phyloP scores from a whole-genome alignment of 2,888 invertebrate species.

The Micoletzkya japonica region DNA sequence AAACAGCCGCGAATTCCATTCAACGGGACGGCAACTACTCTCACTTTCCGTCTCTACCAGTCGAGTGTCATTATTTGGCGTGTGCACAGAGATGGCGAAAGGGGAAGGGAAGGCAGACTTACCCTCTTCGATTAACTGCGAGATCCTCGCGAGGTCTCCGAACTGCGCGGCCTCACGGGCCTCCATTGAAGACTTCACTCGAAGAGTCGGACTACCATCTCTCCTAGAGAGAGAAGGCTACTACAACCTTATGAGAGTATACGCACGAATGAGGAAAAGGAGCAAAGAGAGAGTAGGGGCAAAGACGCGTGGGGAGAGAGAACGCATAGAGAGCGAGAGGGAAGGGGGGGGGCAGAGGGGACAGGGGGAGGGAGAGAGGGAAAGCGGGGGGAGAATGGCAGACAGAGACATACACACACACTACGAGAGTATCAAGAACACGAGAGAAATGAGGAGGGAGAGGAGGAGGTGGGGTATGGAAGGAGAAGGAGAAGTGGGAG shows the following conservation, averaged over 20 bases:
- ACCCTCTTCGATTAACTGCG: conserved; percentile 85
- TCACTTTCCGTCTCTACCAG: too few species aligned
- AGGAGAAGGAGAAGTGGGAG: neutral
- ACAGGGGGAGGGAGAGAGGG: conserved; percentile 8
- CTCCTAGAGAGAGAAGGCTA: neutral
- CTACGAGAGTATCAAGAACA: neutral
- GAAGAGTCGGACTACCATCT: neutral
- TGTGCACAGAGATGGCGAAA: neutral
- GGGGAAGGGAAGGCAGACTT: conserved; percentile 66
- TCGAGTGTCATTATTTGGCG: too few species aligned
- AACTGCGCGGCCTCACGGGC: conserved; percentile 95
- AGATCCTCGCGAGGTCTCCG: conserved; percentile 76
- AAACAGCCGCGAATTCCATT: too few species aligned
- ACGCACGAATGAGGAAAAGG: conserved; percentile 10
- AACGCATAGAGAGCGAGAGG: conserved; percentile 2
- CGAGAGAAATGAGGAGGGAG: too few species aligned
- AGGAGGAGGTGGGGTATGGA: too few species aligned
- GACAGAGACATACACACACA: neutral
- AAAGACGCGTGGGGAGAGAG: neutral
- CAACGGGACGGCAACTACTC: too few species aligned
- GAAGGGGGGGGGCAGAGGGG: conserved; percentile 1
- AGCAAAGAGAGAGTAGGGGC: conserved; percentile 4
- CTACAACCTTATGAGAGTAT: conserved; percentile 11
- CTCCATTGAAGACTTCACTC: conserved; percentile 70
- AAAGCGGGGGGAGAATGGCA: neutral